Evolutionary conservation across 2,888 invertebrate genomes (phyloP).

Genomic region (Ochlodes sylvanus): DNA sequence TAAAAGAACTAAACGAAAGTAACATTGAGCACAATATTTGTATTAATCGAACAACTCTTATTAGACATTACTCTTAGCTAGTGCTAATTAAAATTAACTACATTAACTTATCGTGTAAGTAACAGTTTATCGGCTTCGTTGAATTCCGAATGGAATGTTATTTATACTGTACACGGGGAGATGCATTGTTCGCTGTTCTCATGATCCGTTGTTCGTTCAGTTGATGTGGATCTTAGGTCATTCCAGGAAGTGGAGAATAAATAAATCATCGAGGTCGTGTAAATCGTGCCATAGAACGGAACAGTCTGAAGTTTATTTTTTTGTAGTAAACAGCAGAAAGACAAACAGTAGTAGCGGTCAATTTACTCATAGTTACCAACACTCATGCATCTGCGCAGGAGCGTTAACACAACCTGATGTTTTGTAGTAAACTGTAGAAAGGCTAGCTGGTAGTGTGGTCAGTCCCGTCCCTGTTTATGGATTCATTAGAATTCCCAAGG

Average conservation of each 20-base stretch:
- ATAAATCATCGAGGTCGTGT: constrained; percentile 53
- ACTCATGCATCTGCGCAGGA: no score
- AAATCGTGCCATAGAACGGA: constrained; percentile 64
- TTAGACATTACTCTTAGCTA: background rate
- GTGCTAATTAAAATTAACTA: background rate
- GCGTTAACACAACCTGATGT: no score
- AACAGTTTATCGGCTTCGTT: constrained; percentile 10
- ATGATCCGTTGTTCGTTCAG: constrained; percentile 41
- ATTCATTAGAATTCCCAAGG: no score
- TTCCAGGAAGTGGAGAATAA: constrained; percentile 60
- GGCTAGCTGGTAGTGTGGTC: no score
- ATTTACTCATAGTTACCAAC: no score
- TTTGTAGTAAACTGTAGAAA: no score
- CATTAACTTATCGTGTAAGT: background rate
- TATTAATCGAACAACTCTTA: background rate
- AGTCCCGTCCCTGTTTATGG: no score
- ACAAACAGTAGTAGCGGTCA: no score
- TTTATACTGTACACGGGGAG: constrained; percentile 22
- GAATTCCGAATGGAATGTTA: constrained; percentile 21
- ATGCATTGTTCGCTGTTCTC: constrained; percentile 34
- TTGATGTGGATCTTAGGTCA: constrained; percentile 48
- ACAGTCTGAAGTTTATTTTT: constrained; percentile 36
- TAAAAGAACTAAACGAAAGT: no score
- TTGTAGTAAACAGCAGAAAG: background rate
- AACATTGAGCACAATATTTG: no score